Percentiles rank a stretch among this genome's conserved stretches.
Evolutionary conservation across 2,888 invertebrate genomes (phyloP).

Genomic region (Acanthosepion esculentum): DNA sequence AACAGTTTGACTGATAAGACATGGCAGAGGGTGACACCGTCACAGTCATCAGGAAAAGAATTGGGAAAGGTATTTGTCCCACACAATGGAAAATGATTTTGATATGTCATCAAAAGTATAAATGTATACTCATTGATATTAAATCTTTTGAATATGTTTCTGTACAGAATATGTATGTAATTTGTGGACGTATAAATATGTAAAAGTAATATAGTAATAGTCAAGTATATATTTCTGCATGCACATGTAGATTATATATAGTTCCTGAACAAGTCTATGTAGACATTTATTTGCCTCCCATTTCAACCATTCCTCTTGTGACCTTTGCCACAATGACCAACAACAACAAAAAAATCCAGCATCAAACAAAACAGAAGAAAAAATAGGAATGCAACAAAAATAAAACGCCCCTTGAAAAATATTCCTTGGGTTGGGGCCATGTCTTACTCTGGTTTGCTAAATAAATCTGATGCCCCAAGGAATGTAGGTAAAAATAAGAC

Average conservation of each 20-base stretch:
- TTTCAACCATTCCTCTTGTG: background rate
- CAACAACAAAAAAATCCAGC: background rate
- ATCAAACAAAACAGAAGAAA: background rate
- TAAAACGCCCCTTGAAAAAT: background rate
- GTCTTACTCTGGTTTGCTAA: background rate
- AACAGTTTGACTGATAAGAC: no score
- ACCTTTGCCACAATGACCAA: background rate
- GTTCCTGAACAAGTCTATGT: no score
- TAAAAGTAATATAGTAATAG: background rate
- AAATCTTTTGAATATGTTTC: no score
- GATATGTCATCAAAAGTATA: no score
- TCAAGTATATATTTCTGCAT: background rate
- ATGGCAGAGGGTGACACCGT: no score
- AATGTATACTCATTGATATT: no score
- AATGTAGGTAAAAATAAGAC: background rate
- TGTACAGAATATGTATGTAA: no score
- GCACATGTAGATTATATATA: background rate
- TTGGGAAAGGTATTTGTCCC: no score
- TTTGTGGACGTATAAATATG: background rate
- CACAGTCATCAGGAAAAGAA: no score
- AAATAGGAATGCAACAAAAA: background rate
- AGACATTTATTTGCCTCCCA: background rate
- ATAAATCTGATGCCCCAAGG: background rate
- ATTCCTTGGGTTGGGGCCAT: background rate
- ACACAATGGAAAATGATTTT: no score